Base-by-base conservation (phyloP, 2,797 vertebrate genomes). In the Melopsittacus undulatus region DNA sequence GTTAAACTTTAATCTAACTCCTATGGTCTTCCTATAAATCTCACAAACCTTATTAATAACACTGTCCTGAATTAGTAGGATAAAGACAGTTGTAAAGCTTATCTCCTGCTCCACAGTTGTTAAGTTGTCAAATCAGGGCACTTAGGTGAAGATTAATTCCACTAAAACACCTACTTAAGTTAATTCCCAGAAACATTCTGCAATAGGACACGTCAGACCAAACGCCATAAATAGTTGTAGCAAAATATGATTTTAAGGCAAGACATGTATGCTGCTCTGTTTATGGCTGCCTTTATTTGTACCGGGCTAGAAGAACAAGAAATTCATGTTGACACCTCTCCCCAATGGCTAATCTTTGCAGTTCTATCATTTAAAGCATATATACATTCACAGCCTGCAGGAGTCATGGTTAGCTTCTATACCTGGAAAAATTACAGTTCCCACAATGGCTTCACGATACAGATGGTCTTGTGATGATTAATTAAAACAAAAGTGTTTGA, bases 111-210 rank as follows among this genome's bases (percentile, higher is more conserved):
- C 18, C 62, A 43, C 56, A 84, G 57, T 70, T 83, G 76, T 78
- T 93, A 89, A 87, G 27, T 89, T 87, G 83, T 74, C 90, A 84
- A 93, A 88, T 92, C 79, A 88, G 70, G 68, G 63, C 79, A 82
- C 54, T 93, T 79, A 86, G 49, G 87, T 85, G 81, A 74, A 91
- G 70, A 86, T 88, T 82, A 88, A 84, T 91, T 88, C 27, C 79
- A 17, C 67, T 74, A 49, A 91, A 93, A 67, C 3, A 3, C 32
- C 62, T 59, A 4, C 46, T 73, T 15, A 12, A 29, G 38, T 83
- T 90, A 75, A 82, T 92, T 89, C 78, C 72, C 69, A 68, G 78
- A 61, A 73, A n/a, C 26, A 24, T 72, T 91, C 52, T 87, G 49
- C 74, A 72, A 23, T 13, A 59, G 42, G n/a, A 86, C 23, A 6